Percentiles rank a stretch among this genome's conserved stretches.
Conservation (phyloP, 2,797 vertebrate species). For the Pygocentrus nattereri region DNA sequence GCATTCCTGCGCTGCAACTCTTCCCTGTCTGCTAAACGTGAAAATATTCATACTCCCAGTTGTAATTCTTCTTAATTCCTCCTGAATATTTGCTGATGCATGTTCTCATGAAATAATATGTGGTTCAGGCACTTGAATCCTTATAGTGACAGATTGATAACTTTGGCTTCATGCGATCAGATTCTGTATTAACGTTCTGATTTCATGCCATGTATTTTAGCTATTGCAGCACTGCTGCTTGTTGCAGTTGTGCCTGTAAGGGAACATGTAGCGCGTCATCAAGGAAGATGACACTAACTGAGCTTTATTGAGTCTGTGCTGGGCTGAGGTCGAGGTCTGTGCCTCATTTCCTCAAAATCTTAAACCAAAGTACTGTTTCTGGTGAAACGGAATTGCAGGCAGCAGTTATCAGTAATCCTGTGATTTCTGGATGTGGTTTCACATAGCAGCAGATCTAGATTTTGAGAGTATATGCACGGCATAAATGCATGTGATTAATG, state of each 20-base stretch:
- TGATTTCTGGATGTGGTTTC: constrained; percentile 14
- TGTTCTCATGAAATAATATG: not conserved
- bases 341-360: not conserved
- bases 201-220: no score
- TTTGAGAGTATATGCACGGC: constrained; percentile 23
- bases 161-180: no score
- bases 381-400: constrained; percentile 13
- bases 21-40: not conserved
- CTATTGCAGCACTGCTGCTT: no score
- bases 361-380: not conserved
- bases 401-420: constrained; percentile 45
- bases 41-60: not conserved
- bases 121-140: not conserved
- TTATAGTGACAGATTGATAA: no score
- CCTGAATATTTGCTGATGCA: not conserved
- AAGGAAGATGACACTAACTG: no score
- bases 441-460: constrained; percentile 4
- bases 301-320: no score
- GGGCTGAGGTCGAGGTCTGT: no score
- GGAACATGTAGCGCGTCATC: no score
- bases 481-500: constrained; percentile 51
- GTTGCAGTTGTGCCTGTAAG: no score
- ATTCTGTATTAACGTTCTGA: no score
- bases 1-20: not conserved
- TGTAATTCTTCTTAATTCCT: not conserved